Evolutionary conservation across 1,140 invertebrate genomes (phyloP).

Genomic region (Ephestia elutella): DNA sequence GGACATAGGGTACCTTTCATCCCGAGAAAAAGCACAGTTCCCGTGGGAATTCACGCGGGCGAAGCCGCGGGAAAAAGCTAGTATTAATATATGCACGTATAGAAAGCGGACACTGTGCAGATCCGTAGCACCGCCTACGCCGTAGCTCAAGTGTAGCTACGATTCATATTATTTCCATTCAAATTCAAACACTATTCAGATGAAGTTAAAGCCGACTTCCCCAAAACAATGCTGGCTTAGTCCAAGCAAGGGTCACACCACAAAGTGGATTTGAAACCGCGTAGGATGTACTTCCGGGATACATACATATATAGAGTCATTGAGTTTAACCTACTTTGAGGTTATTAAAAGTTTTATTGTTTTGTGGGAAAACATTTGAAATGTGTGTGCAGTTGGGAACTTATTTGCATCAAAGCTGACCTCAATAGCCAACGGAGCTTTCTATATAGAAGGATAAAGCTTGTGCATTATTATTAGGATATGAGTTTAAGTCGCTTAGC

Average conservation of each 20-base stretch:
- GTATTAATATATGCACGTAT: too few relatives aligned
- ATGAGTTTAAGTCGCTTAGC: too few relatives aligned
- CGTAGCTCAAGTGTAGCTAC: not conserved
- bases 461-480: too few relatives aligned
- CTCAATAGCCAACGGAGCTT: not conserved
- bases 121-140: too few relatives aligned
- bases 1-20: too few relatives aligned
- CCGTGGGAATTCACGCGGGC: too few relatives aligned
- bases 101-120: too few relatives aligned
- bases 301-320: constrained; percentile 15
- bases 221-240: not conserved
- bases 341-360: constrained; percentile 9
- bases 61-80: too few relatives aligned
- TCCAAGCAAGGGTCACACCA: constrained; percentile 28
- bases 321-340: constrained; percentile 25
- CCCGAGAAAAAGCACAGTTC: too few relatives aligned
- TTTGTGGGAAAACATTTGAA: not conserved
- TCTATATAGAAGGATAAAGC: too few relatives aligned
- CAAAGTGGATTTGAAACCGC: constrained; percentile 51
- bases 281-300: constrained; percentile 41
- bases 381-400: not conserved
- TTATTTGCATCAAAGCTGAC: not conserved
- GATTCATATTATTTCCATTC: not conserved
- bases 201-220: not conserved
- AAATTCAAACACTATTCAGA: not conserved